These are phyloP conservation scores for Hypocryptadius cinnamomeus DNA, from an alignment of 2,113 vertebrate genomes.

Conservation along the genomic window DNA sequence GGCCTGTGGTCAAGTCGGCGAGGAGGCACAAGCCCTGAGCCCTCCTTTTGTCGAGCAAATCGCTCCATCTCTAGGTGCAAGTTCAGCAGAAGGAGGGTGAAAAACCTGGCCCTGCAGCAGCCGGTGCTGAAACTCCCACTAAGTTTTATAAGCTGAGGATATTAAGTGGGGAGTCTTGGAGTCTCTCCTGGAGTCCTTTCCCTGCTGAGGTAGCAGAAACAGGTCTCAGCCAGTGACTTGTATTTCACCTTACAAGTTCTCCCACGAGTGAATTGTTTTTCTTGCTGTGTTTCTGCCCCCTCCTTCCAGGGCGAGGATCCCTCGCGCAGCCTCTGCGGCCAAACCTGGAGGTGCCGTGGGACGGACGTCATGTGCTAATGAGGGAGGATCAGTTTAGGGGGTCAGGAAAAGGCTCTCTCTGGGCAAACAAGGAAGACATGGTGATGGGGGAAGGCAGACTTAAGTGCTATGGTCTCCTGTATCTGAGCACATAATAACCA, in stretches of 20 bases:
- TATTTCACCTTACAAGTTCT: slow-evolving; percentile 25
- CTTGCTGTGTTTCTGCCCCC: background rate
- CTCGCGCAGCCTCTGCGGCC: background rate
- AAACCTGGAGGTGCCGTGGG: background rate
- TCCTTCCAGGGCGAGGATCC: background rate
- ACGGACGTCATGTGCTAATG: background rate
- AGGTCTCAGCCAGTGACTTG: slow-evolving; percentile 26
- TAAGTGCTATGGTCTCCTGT: background rate
- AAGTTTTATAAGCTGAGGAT: background rate
- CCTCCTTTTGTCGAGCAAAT: background rate
- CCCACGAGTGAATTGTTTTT: slow-evolving; percentile 25
- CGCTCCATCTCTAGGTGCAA: background rate
- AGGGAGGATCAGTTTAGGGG: background rate
- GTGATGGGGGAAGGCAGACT: background rate
- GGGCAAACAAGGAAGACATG: background rate
- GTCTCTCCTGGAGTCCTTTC: background rate
- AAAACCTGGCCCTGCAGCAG: background rate
- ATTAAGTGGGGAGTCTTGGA: slow-evolving; percentile 4
- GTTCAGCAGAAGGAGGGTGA: slow-evolving; percentile 14
- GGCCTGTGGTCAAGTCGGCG: background rate
- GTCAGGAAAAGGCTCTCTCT: background rate
- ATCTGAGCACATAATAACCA: background rate
- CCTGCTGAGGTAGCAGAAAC: slow-evolving; percentile 42
- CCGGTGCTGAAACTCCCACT: background rate
- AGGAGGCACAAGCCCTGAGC: background rate